Evolutionary conservation across 2,888 invertebrate species (phyloP).

Genomic region (Hipparchia sbordonii): DNA sequence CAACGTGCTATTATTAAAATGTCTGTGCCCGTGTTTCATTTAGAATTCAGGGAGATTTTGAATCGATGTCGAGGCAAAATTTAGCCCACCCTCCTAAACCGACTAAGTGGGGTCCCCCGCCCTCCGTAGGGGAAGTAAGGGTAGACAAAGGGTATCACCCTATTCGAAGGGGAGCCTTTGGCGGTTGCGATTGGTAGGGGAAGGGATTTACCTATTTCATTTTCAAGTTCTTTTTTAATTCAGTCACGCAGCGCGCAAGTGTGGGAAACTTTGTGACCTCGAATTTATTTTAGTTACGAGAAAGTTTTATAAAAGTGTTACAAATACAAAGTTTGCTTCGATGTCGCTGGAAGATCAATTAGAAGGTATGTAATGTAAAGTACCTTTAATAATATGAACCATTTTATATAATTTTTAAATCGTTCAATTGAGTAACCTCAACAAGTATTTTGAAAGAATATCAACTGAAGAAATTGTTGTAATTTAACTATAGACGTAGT

Average conservation of each 20-base stretch:
- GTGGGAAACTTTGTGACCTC: constrained; percentile 48
- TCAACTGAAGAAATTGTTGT: too few species aligned
- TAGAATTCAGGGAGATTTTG: constrained; percentile 33
- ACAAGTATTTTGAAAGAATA: too few species aligned
- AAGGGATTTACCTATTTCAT: constrained; percentile 65
- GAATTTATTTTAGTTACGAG: constrained; percentile 22
- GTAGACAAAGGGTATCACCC: constrained; percentile 80
- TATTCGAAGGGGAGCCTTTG: constrained; percentile 76
- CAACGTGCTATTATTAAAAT: background rate
- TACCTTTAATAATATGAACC: too few species aligned
- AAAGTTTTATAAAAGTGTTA: constrained; percentile 26
- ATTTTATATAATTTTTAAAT: too few species aligned
- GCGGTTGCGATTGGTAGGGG: constrained; percentile 70
- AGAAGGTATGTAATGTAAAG: constrained; percentile 7
- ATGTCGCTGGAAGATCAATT: constrained; percentile 21
- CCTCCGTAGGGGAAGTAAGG: constrained; percentile 74
- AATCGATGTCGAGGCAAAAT: constrained; percentile 65
- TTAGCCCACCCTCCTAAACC: constrained; percentile 71
- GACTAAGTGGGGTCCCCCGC: constrained; percentile 77
- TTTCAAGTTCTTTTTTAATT: constrained; percentile 65
- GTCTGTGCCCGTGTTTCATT: background rate
- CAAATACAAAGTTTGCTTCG: constrained; percentile 9
- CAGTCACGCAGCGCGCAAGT: constrained; percentile 52
- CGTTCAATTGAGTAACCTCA: too few species aligned
- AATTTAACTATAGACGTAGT: too few species aligned